Conservation (phyloP, 2,797 vertebrate species). For the Onychomys torridus region DNA sequence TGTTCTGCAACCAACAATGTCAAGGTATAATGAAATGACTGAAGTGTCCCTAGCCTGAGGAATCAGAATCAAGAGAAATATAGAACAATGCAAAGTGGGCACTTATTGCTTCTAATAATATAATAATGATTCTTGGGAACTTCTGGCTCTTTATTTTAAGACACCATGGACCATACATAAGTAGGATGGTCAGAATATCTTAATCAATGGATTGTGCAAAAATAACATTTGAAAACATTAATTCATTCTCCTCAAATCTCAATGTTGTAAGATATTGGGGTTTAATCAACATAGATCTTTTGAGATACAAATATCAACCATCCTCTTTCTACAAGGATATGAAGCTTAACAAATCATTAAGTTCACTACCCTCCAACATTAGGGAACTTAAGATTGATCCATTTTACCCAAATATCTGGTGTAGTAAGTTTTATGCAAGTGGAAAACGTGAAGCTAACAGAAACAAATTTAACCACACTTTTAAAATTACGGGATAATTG, state of each 20-base stretch:
- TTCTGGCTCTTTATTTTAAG: conserved; percentile 46
- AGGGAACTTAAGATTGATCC: conserved; percentile 17
- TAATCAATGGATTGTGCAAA: conserved; percentile 37
- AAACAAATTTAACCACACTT: conserved; percentile 81
- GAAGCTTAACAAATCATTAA: conserved; percentile 66
- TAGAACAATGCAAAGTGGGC: background rate
- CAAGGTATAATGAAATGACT: background rate
- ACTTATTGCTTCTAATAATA: background rate
- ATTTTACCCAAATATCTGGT: conserved; percentile 37
- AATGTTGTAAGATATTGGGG: conserved; percentile 46
- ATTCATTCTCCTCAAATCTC: conserved; percentile 21
- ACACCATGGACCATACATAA: background rate
- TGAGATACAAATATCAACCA: conserved; percentile 14
- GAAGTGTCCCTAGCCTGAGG: background rate
- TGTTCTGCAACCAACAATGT: background rate
- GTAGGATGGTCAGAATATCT: background rate
- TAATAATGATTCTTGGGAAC: background rate
- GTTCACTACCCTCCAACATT: conserved; percentile 51
- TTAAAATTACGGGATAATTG: conserved; percentile 80
- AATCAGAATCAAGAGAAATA: conserved; percentile 7
- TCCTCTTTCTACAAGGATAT: conserved; percentile 58
- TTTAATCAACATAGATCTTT: conserved; percentile 60
- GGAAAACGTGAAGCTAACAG: conserved; percentile 78
- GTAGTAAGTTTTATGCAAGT: conserved; percentile 67
- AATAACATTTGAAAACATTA: conserved; percentile 8